Conservation (phyloP, 2,113 vertebrate species). For the Ivindomyrus marchei region DNA sequence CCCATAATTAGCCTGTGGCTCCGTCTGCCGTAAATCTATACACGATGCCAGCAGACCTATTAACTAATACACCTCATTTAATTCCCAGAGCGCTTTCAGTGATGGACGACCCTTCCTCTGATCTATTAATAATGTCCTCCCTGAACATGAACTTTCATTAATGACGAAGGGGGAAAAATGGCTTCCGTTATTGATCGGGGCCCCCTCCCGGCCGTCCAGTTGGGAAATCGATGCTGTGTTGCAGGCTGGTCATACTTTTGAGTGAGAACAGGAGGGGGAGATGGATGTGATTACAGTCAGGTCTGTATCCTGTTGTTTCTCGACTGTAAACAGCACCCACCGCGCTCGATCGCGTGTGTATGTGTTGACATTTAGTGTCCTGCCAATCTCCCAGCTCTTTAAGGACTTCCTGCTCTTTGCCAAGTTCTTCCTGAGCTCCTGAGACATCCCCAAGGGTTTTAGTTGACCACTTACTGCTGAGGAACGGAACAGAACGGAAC, state of each 20-base stretch:
- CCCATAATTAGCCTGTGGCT: neutral
- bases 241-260: neutral
- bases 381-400: neutral
- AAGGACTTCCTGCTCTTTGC: neutral
- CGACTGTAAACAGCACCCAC: neutral
- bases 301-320: neutral
- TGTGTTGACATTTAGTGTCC: neutral
- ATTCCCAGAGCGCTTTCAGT: neutral
- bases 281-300: neutral
- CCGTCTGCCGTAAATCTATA: neutral
- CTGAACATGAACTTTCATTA: neutral
- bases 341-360: neutral
- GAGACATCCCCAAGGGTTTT: neutral
- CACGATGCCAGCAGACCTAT: neutral
- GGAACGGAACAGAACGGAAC: neutral
- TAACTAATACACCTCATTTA: neutral
- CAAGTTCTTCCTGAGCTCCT: neutral
- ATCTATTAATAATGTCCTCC: constrained; percentile 2
- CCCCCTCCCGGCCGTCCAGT: neutral
- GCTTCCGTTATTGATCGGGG: neutral
- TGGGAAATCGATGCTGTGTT: neutral
- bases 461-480: neutral
- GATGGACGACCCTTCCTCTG: neutral
- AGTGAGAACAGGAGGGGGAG: neutral
- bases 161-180: neutral